These are phyloP conservation scores for Aphelocoma californica DNA, from an alignment of 2,797 vertebrate genomes.

Conservation along the genomic window DNA sequence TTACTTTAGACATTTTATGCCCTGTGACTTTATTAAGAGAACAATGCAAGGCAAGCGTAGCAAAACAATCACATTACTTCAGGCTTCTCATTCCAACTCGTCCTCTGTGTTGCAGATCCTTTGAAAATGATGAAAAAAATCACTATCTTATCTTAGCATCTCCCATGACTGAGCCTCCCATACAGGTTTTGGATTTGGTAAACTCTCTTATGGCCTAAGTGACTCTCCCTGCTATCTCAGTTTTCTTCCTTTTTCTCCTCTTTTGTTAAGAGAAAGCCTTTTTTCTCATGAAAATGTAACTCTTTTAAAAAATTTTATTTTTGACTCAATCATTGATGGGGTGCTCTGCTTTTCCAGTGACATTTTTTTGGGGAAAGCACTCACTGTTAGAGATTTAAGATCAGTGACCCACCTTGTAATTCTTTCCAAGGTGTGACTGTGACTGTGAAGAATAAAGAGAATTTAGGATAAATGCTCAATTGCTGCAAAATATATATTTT, in stretches of 20 bases:
- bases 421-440: neutral
- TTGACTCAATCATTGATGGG: neutral
- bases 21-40: neutral
- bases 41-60: neutral
- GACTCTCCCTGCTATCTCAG: neutral
- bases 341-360: neutral
- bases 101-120: neutral
- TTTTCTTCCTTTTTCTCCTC: neutral
- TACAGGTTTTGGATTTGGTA: neutral
- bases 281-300: neutral
- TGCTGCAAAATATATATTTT: neutral
- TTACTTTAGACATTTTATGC: neutral
- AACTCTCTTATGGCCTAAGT: neutral
- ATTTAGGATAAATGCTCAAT: neutral
- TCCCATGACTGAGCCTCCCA: neutral
- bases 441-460: neutral
- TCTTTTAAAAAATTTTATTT: neutral
- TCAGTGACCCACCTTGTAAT: neutral
- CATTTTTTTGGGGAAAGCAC: neutral
- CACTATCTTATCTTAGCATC: neutral
- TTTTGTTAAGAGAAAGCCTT: neutral
- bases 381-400: neutral
- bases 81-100: neutral
- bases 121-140: neutral
- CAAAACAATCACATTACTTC: neutral